phyloP scores from a whole-genome alignment of 2,797 vertebrate species.

The Carapus acus region DNA sequence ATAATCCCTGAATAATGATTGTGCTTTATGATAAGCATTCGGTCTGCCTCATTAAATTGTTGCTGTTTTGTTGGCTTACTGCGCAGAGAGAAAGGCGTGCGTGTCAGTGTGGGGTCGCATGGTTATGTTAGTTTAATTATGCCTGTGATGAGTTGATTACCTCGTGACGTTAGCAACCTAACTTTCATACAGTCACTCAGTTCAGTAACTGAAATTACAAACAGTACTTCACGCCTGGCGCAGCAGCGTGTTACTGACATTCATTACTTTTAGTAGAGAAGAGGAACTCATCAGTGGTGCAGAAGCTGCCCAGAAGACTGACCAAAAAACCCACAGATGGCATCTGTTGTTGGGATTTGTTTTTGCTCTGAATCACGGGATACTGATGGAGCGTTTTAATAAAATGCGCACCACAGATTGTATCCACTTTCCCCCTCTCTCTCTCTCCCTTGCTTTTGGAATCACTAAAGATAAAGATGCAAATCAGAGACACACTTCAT shows the following conservation, averaged over 20 bases:
- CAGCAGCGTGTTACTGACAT: neutral
- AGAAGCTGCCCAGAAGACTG: neutral
- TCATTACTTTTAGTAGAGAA: slow-evolving; percentile 8
- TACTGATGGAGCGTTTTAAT: neutral
- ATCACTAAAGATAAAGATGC: neutral
- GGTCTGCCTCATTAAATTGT: slow-evolving; percentile 47
- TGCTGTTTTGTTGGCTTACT: slow-evolving; percentile 18
- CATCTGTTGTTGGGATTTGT: neutral
- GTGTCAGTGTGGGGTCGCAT: slow-evolving; percentile 4
- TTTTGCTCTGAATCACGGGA: neutral
- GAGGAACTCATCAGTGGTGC: neutral
- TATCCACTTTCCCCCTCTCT: neutral
- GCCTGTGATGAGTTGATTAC: slow-evolving; percentile 19
- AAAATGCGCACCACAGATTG: neutral
- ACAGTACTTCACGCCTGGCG: neutral
- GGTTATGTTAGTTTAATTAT: slow-evolving; percentile 37
- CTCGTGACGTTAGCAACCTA: slow-evolving; percentile 14
- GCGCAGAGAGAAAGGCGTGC: slow-evolving; percentile 18
- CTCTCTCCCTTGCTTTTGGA: neutral
- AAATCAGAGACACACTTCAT: too few relatives aligned
- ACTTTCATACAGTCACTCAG: slow-evolving; percentile 9
- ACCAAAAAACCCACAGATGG: neutral
- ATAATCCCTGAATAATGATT: slow-evolving; percentile 61
- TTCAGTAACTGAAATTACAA: slow-evolving; percentile 5
- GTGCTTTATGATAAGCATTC: slow-evolving; percentile 57